A percentile compares a stretch with the other conserved stretches of the same genome.
phyloP scores from a whole-genome alignment of 2,888 invertebrate genomes.

The Cheilosia grossa region DNA sequence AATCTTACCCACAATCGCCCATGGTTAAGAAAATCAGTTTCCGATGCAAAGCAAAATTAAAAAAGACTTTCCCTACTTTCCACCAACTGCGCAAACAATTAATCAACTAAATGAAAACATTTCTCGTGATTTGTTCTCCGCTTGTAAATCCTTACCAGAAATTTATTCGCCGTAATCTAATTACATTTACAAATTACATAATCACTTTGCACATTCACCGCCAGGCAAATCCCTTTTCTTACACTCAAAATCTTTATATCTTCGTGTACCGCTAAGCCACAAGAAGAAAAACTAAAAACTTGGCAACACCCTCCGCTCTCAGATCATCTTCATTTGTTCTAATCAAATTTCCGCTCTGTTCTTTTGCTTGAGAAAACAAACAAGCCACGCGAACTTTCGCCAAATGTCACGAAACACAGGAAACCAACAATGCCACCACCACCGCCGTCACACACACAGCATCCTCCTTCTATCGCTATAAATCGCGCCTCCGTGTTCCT shows the following conservation, averaged over 20 bases:
- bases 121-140: background rate
- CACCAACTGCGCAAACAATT: background rate
- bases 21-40: too few species aligned
- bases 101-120: background rate
- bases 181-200: slow-evolving; percentile 69
- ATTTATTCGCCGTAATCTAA: slow-evolving; percentile 51
- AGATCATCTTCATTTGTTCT: slow-evolving; percentile 72
- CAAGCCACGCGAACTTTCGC: slow-evolving; percentile 70
- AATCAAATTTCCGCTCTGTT: slow-evolving; percentile 63
- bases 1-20: too few species aligned
- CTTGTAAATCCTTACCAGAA: slow-evolving; percentile 13
- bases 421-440: slow-evolving; percentile 13
- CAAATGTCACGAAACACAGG: slow-evolving; percentile 67
- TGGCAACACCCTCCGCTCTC: slow-evolving; percentile 51
- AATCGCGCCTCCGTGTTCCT: slow-evolving; percentile 57
- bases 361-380: slow-evolving; percentile 58
- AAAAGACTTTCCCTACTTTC: background rate
- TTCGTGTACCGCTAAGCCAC: background rate
- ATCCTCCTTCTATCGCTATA: slow-evolving; percentile 38
- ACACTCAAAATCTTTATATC: slow-evolving; percentile 11
- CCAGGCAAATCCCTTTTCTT: slow-evolving; percentile 40
- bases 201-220: slow-evolving; percentile 48
- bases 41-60: background rate
- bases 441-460: slow-evolving; percentile 1
- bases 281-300: slow-evolving; percentile 23